Percentiles rank a stretch among this genome's conserved stretches.
These are phyloP conservation scores for Chrysolina oricalcia DNA, from an alignment of 2,888 invertebrate species.

Conservation along the genomic window DNA sequence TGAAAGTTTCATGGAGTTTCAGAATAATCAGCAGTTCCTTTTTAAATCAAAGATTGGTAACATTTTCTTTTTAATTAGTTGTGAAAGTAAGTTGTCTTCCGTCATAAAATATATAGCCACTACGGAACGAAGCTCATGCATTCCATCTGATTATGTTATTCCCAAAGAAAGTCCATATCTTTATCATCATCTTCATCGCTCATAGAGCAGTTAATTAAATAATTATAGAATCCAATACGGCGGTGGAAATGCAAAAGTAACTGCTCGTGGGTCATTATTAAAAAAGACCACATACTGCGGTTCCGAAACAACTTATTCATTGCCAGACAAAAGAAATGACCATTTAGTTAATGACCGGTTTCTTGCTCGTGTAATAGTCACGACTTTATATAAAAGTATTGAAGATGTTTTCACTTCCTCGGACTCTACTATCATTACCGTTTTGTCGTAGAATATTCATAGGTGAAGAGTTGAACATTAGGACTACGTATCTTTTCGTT, in stretches of 20 bases:
- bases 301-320: conserved; percentile 60
- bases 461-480: neutral
- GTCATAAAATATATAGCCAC: too few relatives aligned
- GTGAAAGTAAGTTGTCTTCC: too few relatives aligned
- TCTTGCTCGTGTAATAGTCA: conserved; percentile 52
- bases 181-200: neutral
- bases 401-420: conserved; percentile 46
- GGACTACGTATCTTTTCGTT: neutral
- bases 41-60: too few relatives aligned
- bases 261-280: conserved; percentile 27
- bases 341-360: conserved; percentile 63
- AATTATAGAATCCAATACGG: neutral
- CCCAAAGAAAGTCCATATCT: too few relatives aligned
- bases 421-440: neutral
- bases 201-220: neutral
- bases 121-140: too few relatives aligned
- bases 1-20: too few relatives aligned
- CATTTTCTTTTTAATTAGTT: too few relatives aligned
- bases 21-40: too few relatives aligned
- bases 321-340: conserved; percentile 59
- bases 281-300: conserved; percentile 59
- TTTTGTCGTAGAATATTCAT: neutral
- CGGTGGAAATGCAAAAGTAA: conserved; percentile 19
- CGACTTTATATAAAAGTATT: conserved; percentile 53
- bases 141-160: too few relatives aligned